phyloP scores from a whole-genome alignment of 2,888 invertebrate species.

The Tetragnatha montana region DNA sequence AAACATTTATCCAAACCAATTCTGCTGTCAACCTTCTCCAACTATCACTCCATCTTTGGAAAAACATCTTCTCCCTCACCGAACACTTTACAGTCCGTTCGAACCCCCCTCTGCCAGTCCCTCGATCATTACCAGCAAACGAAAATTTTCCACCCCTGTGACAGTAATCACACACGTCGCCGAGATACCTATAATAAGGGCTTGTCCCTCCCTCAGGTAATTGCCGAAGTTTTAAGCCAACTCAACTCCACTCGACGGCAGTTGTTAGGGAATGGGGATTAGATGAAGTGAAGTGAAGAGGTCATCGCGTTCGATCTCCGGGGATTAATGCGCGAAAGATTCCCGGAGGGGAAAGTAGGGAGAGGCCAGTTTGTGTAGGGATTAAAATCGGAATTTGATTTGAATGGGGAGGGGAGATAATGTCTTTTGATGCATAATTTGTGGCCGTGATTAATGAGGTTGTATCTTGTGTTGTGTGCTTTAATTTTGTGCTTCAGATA shows the following conservation, averaged over 20 bases:
- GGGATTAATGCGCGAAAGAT: neutral
- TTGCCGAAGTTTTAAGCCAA: neutral
- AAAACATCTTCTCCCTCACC: neutral
- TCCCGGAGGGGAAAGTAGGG: neutral
- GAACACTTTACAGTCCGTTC: neutral
- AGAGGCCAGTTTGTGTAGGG: neutral
- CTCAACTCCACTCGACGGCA: neutral
- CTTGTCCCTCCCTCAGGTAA: neutral
- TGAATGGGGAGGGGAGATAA: neutral
- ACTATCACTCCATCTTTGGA: too few species aligned
- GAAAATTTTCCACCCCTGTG: neutral
- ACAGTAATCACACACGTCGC: neutral
- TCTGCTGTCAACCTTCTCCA: too few species aligned
- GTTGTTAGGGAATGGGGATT: constrained; percentile 11
- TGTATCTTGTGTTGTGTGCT: too few species aligned
- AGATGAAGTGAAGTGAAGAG: neutral
- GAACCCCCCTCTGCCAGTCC: neutral
- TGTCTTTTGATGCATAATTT: neutral
- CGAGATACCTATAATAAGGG: neutral
- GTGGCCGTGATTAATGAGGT: neutral
- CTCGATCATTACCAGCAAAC: neutral
- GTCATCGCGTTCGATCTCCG: neutral
- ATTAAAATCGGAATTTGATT: neutral
- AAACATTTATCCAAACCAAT: too few species aligned
- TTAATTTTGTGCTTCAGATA: too few species aligned